Percentiles rank a stretch among this genome's conserved stretches.
These are phyloP conservation scores for Peromyscus polionotus DNA, from an alignment of 2,113 vertebrate species.

Conservation along the genomic window DNA sequence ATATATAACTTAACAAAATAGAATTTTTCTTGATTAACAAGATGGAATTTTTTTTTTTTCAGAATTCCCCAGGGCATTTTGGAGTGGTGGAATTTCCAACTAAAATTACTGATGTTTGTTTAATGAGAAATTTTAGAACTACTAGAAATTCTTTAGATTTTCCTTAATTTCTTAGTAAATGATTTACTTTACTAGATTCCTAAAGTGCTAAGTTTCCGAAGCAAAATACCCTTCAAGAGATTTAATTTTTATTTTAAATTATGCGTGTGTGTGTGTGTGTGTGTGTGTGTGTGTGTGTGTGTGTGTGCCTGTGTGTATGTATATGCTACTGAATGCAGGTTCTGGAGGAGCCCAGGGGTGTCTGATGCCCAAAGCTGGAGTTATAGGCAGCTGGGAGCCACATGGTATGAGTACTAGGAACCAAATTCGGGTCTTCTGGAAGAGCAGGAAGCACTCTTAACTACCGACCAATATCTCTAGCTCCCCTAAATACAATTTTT, in stretches of 20 bases:
- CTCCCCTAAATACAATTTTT: neutral
- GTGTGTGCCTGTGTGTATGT: neutral
- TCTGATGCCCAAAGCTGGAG: neutral
- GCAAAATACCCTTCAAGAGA: neutral
- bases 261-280: neutral
- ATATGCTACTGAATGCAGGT: neutral
- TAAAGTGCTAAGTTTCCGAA: constrained; percentile 6
- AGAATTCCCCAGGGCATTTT: neutral
- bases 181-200: neutral
- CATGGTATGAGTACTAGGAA: neutral
- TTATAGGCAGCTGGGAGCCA: neutral
- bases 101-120: constrained; percentile 3
- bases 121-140: neutral
- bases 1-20: neutral
- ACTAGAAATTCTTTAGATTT: neutral
- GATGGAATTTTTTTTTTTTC: neutral
- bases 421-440: neutral
- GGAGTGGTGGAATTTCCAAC: neutral
- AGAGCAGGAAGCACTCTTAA: neutral
- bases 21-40: neutral
- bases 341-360: neutral
- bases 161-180: neutral
- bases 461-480: neutral
- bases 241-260: neutral
- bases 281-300: neutral